A percentile compares a stretch with the other conserved stretches of the same genome.
These are phyloP conservation scores for Tapirus terrestris DNA, from an alignment of 2,113 vertebrate species.

Conservation along the genomic window DNA sequence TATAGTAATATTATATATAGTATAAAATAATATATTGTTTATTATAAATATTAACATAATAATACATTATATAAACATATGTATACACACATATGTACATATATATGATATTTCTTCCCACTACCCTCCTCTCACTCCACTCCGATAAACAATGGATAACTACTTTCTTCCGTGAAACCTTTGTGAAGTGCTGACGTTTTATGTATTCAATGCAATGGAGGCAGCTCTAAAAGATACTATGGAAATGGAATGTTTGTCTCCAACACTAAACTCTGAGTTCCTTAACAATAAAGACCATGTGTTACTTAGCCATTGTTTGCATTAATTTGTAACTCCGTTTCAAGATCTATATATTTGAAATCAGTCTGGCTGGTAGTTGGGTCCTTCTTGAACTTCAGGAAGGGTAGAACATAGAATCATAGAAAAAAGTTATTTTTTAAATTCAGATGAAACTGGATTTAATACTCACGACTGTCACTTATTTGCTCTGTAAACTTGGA, in stretches of 20 bases:
- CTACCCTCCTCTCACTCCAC: not conserved
- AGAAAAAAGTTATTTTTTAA: constrained; percentile 35
- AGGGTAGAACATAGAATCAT: not conserved
- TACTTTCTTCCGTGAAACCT: not conserved
- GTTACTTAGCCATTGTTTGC: not conserved
- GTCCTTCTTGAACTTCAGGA: constrained; percentile 23
- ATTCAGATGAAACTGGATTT: constrained; percentile 15
- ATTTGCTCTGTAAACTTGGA: constrained; percentile 14
- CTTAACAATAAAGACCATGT: constrained; percentile 11
- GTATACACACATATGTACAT: no score
- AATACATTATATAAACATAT: no score
- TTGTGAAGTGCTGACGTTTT: not conserved
- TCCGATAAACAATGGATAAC: not conserved
- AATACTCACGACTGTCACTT: not conserved
- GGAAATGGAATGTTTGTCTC: not conserved
- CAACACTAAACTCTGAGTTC: not conserved
- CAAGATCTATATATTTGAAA: not conserved
- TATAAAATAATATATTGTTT: no score
- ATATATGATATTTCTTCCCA: not conserved
- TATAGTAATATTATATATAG: no score
- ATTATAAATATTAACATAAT: no score
- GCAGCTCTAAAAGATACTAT: not conserved
- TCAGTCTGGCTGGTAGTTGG: not conserved
- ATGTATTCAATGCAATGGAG: not conserved
- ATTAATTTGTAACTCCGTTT: constrained; percentile 44